phyloP scores from a whole-genome alignment of 2,113 vertebrate species.

The Misgurnus anguillicaudatus region DNA sequence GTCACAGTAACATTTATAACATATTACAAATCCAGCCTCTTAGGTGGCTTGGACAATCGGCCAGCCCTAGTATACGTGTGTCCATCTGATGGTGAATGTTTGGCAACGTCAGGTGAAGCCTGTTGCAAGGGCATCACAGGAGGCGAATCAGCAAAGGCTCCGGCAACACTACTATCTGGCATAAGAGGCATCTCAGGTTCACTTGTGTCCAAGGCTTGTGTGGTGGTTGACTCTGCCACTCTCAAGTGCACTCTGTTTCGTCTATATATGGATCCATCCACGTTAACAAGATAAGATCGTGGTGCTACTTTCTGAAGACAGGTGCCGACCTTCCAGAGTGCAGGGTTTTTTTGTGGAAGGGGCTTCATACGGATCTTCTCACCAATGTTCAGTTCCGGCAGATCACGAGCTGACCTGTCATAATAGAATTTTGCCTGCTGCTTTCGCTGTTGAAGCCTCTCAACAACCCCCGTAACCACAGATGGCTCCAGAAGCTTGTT shows the following conservation, averaged over 20 bases:
- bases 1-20: too few species aligned
- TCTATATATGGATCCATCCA: conserved; percentile 27
- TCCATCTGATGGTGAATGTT: too few species aligned
- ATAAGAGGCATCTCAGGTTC: neutral
- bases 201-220: neutral
- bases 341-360: conserved; percentile 34
- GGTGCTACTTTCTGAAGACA: neutral
- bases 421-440: conserved; percentile 12
- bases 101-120: too few species aligned
- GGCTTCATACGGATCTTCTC: conserved; percentile 43
- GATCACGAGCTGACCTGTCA: conserved; percentile 7
- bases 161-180: neutral
- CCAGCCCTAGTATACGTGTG: too few species aligned
- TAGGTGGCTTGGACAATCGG: too few species aligned
- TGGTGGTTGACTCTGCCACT: conserved; percentile 2
- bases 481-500: conserved; percentile 26
- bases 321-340: neutral
- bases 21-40: too few species aligned
- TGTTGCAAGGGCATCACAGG: neutral
- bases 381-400: conserved; percentile 29
- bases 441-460: neutral
- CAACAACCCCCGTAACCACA: neutral
- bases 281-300: conserved; percentile 47
- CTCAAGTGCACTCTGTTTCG: conserved; percentile 31
- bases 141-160: neutral